A percentile compares a stretch with the other conserved stretches of the same genome.
These are phyloP conservation scores for Drosophila meridionalis DNA, from an alignment of 2,888 invertebrate species.

Conservation along the genomic window DNA sequence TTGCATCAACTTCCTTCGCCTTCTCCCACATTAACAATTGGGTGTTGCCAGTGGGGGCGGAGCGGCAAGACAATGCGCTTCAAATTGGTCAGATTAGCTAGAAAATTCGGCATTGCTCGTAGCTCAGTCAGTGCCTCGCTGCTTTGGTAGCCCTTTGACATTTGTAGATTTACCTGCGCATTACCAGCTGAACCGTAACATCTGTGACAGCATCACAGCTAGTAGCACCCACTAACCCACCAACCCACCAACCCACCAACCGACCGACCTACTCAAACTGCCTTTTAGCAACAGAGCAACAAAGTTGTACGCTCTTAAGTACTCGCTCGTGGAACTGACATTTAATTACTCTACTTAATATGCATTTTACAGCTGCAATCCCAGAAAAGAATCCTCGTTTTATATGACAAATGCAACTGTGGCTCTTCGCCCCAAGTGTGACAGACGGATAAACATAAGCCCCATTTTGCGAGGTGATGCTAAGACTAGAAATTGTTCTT, in stretches of 20 bases:
- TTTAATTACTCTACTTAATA: slow-evolving; percentile 67
- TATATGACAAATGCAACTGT: slow-evolving; percentile 12
- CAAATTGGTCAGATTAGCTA: slow-evolving; percentile 78
- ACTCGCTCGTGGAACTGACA: slow-evolving; percentile 24
- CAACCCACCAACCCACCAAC: background rate
- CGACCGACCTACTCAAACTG: slow-evolving; percentile 2
- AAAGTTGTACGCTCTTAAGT: slow-evolving; percentile 19
- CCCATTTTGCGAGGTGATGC: slow-evolving; percentile 4
- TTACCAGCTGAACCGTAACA: slow-evolving; percentile 38
- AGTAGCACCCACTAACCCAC: background rate
- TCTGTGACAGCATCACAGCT: slow-evolving; percentile 26
- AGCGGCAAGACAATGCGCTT: slow-evolving; percentile 73
- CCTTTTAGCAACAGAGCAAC: slow-evolving; percentile 18
- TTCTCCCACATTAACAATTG: slow-evolving; percentile 39
- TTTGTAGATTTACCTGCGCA: slow-evolving; percentile 69
- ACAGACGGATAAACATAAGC: slow-evolving; percentile 9
- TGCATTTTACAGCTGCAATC: slow-evolving; percentile 37
- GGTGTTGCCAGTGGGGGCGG: slow-evolving; percentile 39
- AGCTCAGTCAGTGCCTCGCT: slow-evolving; percentile 25
- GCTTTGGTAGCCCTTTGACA: slow-evolving; percentile 63
- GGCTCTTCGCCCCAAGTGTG: slow-evolving; percentile 1
- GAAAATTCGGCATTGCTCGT: slow-evolving; percentile 56
- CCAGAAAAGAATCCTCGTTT: slow-evolving; percentile 1
- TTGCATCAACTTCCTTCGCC: slow-evolving; percentile 11
- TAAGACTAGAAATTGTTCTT: slow-evolving; percentile 1